Conservation (phyloP, 2,888 invertebrate species). For the Lutraria lutraria region DNA sequence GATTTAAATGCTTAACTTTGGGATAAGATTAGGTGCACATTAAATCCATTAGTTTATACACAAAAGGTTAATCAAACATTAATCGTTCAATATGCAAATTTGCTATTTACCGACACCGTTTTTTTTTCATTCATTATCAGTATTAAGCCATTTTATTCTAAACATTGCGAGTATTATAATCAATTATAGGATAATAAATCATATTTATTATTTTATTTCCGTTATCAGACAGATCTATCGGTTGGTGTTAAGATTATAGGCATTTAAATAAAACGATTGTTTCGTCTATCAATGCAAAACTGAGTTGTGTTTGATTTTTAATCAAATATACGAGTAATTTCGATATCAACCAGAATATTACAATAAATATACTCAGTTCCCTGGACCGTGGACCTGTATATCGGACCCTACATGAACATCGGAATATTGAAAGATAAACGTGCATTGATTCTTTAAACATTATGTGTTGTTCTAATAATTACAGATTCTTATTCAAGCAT, state of each 20-base stretch:
- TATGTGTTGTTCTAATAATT: too few relatives aligned
- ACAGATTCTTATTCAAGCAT: too few relatives aligned
- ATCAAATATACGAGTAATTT: too few relatives aligned
- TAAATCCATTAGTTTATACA: background rate
- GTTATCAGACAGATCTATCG: background rate
- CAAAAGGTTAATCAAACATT: background rate
- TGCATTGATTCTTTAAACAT: too few relatives aligned
- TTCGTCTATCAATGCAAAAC: background rate
- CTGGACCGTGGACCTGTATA: too few relatives aligned
- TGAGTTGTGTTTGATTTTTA: too few relatives aligned
- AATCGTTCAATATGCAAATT: background rate
- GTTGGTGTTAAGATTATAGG: background rate
- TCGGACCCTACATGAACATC: too few relatives aligned
- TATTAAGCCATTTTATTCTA: background rate
- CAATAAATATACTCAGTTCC: too few relatives aligned
- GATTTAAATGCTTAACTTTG: background rate
- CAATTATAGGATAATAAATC: background rate
- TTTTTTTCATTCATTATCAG: constrained; percentile 1
- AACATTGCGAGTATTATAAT: background rate
- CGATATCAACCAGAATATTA: too few relatives aligned
- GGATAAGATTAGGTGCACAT: background rate
- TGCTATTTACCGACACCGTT: background rate
- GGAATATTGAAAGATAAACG: too few relatives aligned
- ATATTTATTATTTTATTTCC: background rate
- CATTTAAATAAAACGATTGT: background rate